Conservation (phyloP, 2,888 invertebrate species). For the Eupithecia subfuscata region DNA sequence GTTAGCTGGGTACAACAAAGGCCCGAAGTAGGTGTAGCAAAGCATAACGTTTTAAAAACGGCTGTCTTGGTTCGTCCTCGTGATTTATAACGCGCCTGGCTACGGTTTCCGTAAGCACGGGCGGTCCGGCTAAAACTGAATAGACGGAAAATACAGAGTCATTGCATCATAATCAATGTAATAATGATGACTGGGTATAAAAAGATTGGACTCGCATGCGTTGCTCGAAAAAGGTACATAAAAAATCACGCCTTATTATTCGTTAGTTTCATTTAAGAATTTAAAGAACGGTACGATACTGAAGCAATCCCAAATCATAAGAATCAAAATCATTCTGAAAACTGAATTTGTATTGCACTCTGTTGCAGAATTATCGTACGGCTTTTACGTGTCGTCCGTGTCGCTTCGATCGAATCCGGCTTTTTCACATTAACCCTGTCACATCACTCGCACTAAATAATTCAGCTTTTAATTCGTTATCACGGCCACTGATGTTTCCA, state of each 20-base stretch:
- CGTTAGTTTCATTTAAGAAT: not conserved
- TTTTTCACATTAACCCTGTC: conserved; percentile 34
- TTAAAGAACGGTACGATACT: not conserved
- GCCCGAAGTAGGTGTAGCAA: conserved; percentile 73
- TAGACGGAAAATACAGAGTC: not conserved
- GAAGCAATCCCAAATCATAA: not conserved
- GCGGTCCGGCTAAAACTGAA: not conserved
- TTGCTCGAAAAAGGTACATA: not conserved
- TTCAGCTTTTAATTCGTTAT: conserved; percentile 83
- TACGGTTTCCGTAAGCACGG: conserved; percentile 1
- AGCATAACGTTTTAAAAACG: conserved; percentile 74
- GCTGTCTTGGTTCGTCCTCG: conserved; percentile 71
- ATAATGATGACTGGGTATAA: not conserved
- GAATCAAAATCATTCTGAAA: not conserved
- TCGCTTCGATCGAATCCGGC: conserved; percentile 11
- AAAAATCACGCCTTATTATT: not conserved
- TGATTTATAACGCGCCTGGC: conserved; percentile 74
- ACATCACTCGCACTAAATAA: conserved; percentile 78
- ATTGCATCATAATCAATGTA: not conserved
- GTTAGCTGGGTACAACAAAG: conserved; percentile 60
- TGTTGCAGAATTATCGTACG: not conserved
- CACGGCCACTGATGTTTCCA: conserved; percentile 73
- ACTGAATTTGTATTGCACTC: not conserved
- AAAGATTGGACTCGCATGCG: not conserved
- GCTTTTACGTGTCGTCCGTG: not conserved